Base-by-base conservation (phyloP, 2,797 vertebrate genomes). In the Tauraco hartlaubi region DNA sequence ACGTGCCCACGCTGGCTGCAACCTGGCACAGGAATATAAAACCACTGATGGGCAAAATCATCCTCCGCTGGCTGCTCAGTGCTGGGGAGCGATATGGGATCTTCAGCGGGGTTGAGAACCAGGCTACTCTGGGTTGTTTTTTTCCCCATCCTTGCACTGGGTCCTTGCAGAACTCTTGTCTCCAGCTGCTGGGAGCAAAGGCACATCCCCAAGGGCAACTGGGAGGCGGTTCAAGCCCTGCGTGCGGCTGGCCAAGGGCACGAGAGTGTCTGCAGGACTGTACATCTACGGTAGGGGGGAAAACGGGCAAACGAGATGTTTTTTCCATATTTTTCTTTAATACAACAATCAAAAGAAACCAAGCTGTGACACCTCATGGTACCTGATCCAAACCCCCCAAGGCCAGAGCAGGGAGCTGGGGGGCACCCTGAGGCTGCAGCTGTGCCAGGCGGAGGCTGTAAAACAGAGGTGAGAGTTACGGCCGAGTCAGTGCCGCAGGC, bases 51-150 rank as follows among this genome's bases (percentile, higher is more conserved):
- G 0, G 15, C 44, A 85, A 52, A 85, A 12, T 20, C 20, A 21
- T 10, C 15, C 61, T 51, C 28, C 0, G 1, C 63, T 62, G 64
- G 15, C 7, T 74, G 61, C 44, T 59, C 12, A 1, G 25, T 26
- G 17, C 16, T 18, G 31, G 51, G 58, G 35, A 81, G 39, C 43
- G 66, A 10, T 8, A 26, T 0, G 3, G 33, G 35, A 77, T 59
- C 31, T 46, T 63, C 1, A 1, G 9, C 0, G 0, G n/a, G n/a
- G 21, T 2, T 51, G 35, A 33, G 6, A 12, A 10, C 43, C 9
- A 25, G 69, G 19, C 21, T 29, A 26, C 3, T n/a, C 12, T 33
- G 28, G 33, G 14, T 5, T 1, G 1, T 11, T 6, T 39, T 43
- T 29, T 6, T 5, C 8, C 15, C 25, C n/a, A 15, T 3, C 5